A percentile compares a stretch with the other conserved stretches of the same genome.
phyloP scores from a whole-genome alignment of 2,888 invertebrate species.

The Drosophila diplacantha region DNA sequence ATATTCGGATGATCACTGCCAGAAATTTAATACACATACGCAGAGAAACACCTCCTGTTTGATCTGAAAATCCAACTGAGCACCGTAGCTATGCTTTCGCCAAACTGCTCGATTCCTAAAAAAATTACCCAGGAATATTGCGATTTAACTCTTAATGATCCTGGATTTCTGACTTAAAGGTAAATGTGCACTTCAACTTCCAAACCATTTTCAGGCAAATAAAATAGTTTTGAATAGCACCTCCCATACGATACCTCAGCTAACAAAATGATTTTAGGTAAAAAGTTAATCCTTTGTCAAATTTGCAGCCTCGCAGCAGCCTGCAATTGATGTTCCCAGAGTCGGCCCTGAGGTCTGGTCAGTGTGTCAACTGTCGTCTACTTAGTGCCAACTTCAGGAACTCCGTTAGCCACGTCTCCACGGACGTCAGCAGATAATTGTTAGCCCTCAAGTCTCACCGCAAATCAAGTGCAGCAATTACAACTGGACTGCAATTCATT shows the following conservation, averaged over 20 bases:
- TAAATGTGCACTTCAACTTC: too few relatives aligned
- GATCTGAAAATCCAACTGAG: too few relatives aligned
- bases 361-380: conserved; percentile 26
- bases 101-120: too few relatives aligned
- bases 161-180: too few relatives aligned
- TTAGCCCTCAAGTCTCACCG: conserved; percentile 62
- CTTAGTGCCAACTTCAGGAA: conserved; percentile 31
- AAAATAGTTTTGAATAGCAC: too few relatives aligned
- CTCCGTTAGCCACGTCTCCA: conserved; percentile 27
- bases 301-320: background rate
- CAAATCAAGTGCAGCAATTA: conserved; percentile 72
- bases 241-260: too few relatives aligned
- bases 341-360: conserved; percentile 9
- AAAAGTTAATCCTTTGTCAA: background rate
- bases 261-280: background rate
- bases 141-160: too few relatives aligned
- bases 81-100: too few relatives aligned
- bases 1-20: background rate
- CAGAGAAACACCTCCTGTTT: too few relatives aligned
- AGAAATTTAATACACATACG: background rate
- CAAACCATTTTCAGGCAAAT: too few relatives aligned
- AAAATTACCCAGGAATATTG: too few relatives aligned
- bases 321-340: background rate
- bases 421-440: conserved; percentile 63
- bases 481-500: conserved; percentile 67